Evolutionary conservation across 2,113 vertebrate genomes (phyloP).

Genomic region (Mobula birostris): DNA sequence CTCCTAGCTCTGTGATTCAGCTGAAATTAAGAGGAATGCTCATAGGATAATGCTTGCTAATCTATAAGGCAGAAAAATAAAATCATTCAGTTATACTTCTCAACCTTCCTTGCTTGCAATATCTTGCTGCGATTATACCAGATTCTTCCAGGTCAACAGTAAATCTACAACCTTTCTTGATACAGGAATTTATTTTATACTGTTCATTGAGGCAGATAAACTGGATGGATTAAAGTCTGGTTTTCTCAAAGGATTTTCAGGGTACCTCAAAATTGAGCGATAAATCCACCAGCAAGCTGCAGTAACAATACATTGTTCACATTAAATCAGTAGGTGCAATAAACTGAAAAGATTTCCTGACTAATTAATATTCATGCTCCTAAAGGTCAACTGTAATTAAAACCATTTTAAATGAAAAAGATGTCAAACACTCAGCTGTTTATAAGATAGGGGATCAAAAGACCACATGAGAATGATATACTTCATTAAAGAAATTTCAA

Average conservation of each 20-base stretch:
- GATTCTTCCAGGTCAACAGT: not conserved
- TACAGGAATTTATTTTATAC: not conserved
- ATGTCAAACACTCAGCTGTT: not conserved
- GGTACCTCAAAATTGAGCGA: not conserved
- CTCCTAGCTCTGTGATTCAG: too few species aligned
- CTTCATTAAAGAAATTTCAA: not conserved
- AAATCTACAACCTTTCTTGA: not conserved
- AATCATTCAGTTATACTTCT: not conserved
- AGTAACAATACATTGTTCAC: not conserved
- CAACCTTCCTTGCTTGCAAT: not conserved
- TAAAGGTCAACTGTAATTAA: not conserved
- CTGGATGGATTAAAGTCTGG: not conserved
- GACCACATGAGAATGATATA: not conserved
- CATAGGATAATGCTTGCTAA: not conserved
- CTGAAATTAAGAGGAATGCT: not conserved
- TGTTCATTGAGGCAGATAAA: not conserved
- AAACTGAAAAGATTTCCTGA: not conserved
- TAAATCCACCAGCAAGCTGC: not conserved
- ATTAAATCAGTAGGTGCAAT: not conserved
- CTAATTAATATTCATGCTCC: not conserved
- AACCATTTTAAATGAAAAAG: not conserved
- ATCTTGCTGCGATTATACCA: not conserved
- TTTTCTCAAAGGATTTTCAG: not conserved
- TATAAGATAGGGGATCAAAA: not conserved
- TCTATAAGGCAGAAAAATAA: not conserved